A percentile compares a stretch with the other conserved stretches of the same genome.
Evolutionary conservation across 1,140 invertebrate species (phyloP).

Genomic region (Drosophila auraria): DNA sequence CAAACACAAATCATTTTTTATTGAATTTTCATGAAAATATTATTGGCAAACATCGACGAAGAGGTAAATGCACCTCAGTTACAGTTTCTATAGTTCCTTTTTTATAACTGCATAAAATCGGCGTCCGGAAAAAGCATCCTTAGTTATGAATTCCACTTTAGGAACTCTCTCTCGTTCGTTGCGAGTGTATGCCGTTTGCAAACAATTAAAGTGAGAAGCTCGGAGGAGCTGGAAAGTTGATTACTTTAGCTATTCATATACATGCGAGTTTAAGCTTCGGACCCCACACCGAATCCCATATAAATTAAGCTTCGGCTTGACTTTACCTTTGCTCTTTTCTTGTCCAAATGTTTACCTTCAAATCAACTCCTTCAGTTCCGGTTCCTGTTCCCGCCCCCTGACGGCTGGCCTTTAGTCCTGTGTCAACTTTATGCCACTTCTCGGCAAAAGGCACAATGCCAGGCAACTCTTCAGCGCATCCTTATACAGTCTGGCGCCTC

Average conservation of each 20-base stretch:
- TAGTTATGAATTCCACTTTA: conserved; percentile 10
- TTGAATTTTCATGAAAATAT: conserved; percentile 83
- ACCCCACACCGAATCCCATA: conserved; percentile 21
- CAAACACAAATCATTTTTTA: conserved; percentile 80
- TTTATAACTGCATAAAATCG: conserved; percentile 33
- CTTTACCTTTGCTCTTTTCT: conserved; percentile 68
- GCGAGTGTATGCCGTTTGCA: conserved; percentile 16
- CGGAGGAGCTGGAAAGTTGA: conserved; percentile 1
- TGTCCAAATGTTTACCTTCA: conserved; percentile 75
- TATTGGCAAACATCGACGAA: conserved; percentile 67
- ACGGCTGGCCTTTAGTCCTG: conserved; percentile 48
- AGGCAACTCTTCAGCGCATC: conserved; percentile 61
- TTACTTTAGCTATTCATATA: conserved; percentile 18
- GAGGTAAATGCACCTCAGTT: conserved; percentile 72
- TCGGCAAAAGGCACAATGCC: conserved; percentile 72
- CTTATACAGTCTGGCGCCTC: conserved; percentile 78
- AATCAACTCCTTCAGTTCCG: conserved; percentile 69
- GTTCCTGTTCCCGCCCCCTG: neutral
- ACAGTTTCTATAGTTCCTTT: conserved; percentile 24
- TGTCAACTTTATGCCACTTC: conserved; percentile 78
- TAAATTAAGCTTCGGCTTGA: conserved; percentile 47
- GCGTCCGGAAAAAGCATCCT: conserved; percentile 8
- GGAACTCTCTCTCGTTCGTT: neutral
- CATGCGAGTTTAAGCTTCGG: conserved; percentile 4
- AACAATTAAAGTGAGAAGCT: conserved; percentile 26